Percentiles rank a stretch among this genome's conserved stretches.
phyloP scores from a whole-genome alignment of 2,888 invertebrate species.

The Steinernema hermaphroditum region DNA sequence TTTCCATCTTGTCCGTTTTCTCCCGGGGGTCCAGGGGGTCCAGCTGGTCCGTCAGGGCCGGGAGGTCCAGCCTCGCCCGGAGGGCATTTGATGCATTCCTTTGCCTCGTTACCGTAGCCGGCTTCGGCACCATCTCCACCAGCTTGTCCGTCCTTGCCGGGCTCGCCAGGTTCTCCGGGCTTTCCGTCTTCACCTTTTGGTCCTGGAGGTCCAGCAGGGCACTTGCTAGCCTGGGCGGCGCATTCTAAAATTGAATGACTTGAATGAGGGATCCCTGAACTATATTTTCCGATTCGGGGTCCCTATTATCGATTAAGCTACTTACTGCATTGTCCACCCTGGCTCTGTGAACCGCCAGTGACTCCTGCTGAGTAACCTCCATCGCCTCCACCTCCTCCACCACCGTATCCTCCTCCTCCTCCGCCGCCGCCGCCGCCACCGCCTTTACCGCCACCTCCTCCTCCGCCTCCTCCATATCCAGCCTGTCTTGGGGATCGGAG shows the following conservation, averaged over 20 bases:
- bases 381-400: neutral
- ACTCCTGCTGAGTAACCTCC: neutral
- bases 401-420: neutral
- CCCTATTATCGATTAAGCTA: no score
- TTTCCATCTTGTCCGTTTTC: conserved; percentile 4
- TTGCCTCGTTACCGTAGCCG: neutral
- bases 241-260: conserved; percentile 22
- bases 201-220: conserved; percentile 22
- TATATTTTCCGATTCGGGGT: no score
- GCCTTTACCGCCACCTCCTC: neutral
- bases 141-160: conserved; percentile 10
- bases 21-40: conserved; percentile 7
- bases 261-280: neutral
- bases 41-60: conserved; percentile 7
- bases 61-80: conserved; percentile 20
- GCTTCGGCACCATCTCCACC: neutral
- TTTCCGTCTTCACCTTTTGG: neutral
- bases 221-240: neutral
- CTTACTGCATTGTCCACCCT: neutral
- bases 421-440: neutral
- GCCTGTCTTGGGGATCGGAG: neutral
- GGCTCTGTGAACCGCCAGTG: neutral
- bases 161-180: neutral
- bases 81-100: conserved; percentile 26
- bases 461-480: neutral